Conservation (phyloP, 2,888 invertebrate genomes). For the Metallyticus violacea region DNA sequence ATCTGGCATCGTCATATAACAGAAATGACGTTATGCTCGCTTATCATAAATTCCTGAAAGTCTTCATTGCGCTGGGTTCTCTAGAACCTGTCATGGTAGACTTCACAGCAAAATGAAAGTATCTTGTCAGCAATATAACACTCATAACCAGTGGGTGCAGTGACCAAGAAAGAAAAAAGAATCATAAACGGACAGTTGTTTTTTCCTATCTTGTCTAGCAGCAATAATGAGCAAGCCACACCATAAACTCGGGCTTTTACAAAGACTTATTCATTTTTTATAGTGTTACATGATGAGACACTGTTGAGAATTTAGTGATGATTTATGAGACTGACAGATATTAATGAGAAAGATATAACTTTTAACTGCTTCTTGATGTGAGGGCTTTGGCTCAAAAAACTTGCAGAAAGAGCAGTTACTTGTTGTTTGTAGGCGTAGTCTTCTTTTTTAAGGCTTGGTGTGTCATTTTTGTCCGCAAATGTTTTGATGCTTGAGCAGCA, state of each 20-base stretch:
- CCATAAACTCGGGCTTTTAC: neutral
- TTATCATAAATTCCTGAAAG: neutral
- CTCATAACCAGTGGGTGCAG: neutral
- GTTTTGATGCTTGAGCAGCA: too few relatives aligned
- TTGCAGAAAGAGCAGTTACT: neutral
- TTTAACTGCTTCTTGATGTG: neutral
- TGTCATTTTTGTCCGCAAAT: neutral
- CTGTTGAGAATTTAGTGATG: neutral
- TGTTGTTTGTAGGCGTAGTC: neutral
- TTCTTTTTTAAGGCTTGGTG: neutral
- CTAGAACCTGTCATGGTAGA: neutral
- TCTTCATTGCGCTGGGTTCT: neutral
- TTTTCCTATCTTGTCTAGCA: neutral
- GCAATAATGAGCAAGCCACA: neutral
- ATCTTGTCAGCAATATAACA: neutral
- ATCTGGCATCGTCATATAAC: neutral
- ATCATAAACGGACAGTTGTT: neutral
- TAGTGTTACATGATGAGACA: neutral
- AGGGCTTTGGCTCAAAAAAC: neutral
- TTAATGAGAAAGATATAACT: neutral
- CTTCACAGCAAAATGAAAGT: neutral
- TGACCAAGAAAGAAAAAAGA: neutral
- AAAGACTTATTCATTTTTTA: neutral
- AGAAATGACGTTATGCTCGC: neutral
- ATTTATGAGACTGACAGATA: neutral